Conservation (phyloP, 2,888 invertebrate species). For the Nomada fucata region DNA sequence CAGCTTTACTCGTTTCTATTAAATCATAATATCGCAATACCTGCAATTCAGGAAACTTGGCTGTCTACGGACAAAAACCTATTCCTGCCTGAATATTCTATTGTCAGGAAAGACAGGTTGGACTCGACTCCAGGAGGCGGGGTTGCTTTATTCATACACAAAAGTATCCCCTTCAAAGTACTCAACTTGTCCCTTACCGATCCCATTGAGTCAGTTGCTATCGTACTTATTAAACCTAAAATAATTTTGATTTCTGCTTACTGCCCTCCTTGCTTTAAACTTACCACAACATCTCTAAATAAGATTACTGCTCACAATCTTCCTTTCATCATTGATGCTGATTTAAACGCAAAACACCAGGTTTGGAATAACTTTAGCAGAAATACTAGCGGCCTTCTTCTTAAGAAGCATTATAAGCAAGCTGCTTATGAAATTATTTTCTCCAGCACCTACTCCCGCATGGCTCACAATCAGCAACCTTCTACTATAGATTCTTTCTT, state of each 20-base stretch:
- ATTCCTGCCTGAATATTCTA: neutral
- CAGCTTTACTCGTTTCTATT: no score
- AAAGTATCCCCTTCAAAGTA: neutral
- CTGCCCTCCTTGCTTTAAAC: no score
- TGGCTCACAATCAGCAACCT: neutral
- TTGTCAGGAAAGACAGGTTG: no score
- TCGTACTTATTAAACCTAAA: neutral
- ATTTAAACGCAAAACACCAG: neutral
- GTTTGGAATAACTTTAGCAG: neutral
- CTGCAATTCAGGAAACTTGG: no score
- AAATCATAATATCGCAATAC: no score
- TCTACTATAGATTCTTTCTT: neutral
- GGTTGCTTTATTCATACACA: neutral
- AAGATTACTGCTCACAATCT: neutral
- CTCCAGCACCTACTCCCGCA: neutral
- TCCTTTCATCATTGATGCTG: neutral
- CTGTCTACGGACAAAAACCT: no score
- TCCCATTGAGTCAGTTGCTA: neutral
- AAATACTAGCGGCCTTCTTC: neutral
- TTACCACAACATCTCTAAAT: no score
- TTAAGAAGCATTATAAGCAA: neutral
- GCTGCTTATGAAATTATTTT: neutral
- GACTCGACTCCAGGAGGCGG: neutral
- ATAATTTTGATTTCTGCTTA: no score
- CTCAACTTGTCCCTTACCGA: neutral